Evolutionary conservation across 2,888 invertebrate species (phyloP).

Genomic region (Antheraea assamensis): DNA sequence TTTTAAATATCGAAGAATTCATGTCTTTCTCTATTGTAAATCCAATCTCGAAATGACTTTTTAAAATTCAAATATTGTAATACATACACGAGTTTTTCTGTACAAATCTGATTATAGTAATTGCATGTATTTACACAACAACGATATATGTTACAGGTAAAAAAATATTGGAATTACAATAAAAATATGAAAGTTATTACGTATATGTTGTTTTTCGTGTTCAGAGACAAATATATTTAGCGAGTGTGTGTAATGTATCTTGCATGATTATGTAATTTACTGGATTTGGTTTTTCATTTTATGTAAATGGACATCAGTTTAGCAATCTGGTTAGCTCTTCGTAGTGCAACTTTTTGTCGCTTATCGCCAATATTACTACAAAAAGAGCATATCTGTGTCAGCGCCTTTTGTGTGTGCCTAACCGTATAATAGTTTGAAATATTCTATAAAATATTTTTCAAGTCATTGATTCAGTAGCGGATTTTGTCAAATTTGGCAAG

Average conservation of each 20-base stretch:
- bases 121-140: background rate
- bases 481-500: no score
- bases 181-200: background rate
- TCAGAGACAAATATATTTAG: background rate
- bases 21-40: background rate
- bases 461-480: no score
- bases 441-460: background rate
- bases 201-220: background rate
- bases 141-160: background rate
- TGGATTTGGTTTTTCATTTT: slow-evolving; percentile 31
- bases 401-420: background rate
- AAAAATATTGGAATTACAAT: background rate
- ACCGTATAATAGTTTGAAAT: background rate
- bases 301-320: slow-evolving; percentile 32
- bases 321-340: slow-evolving; percentile 14
- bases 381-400: background rate
- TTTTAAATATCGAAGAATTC: background rate
- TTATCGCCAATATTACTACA: background rate
- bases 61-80: no score
- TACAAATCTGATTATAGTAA: background rate
- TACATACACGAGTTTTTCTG: background rate
- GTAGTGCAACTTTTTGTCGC: slow-evolving; percentile 4
- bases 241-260: background rate
- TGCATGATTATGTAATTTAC: background rate
- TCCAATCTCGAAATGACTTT: background rate